Evolutionary conservation across 2,113 vertebrate species (phyloP).

Genomic region (Colaptes auratus): DNA sequence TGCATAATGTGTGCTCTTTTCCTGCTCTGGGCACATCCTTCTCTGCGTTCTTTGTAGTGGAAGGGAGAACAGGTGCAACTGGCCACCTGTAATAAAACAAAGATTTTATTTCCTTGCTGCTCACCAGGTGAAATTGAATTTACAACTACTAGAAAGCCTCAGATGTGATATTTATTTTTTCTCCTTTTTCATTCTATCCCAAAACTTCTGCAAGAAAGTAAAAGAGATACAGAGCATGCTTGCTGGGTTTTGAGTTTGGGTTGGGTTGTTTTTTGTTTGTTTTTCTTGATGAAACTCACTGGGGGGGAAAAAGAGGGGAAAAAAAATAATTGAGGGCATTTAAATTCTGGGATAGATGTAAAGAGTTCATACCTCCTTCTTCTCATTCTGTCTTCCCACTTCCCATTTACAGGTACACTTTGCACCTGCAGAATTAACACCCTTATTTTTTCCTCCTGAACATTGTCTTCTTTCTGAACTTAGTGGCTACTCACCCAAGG

Average conservation of each 20-base stretch:
- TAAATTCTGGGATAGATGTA: neutral
- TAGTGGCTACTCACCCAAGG: constrained; percentile 2
- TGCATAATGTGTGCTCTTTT: neutral
- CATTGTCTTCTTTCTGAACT: constrained; percentile 4
- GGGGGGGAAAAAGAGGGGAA: neutral
- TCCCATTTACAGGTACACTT: constrained; percentile 38
- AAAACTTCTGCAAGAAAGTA: neutral
- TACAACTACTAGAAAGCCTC: neutral
- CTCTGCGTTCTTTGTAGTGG: neutral
- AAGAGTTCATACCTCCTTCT: constrained; percentile 7
- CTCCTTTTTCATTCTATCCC: neutral
- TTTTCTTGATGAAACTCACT: neutral
- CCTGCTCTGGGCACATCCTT: neutral
- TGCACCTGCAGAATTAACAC: neutral
- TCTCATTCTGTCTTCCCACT: constrained; percentile 30
- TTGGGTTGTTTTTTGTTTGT: neutral
- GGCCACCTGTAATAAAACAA: neutral
- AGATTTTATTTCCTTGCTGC: neutral
- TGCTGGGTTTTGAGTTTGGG: too few relatives aligned
- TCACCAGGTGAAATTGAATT: neutral
- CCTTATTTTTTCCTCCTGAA: constrained; percentile 36
- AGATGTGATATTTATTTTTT: neutral
- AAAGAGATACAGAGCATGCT: neutral
- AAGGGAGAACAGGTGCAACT: neutral
- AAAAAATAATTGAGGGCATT: neutral